Evolutionary conservation across 2,888 invertebrate genomes (phyloP).

Genomic region (Macrophya alboannulata): DNA sequence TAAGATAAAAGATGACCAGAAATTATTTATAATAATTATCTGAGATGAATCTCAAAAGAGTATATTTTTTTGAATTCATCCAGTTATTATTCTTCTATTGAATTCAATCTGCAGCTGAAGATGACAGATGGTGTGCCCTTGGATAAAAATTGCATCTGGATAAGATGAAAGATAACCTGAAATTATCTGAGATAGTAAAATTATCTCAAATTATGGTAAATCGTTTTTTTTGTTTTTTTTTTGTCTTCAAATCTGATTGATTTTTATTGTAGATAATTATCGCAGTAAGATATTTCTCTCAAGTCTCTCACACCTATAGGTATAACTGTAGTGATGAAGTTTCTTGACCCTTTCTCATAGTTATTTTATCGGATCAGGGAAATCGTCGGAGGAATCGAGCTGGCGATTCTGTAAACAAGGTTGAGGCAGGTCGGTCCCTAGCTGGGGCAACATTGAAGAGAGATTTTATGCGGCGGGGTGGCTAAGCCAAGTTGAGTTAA

Average conservation of each 20-base stretch:
- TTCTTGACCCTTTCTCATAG: not conserved
- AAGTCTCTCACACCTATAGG: too few relatives aligned
- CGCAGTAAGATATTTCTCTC: too few relatives aligned
- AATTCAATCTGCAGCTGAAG: not conserved
- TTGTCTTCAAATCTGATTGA: not conserved
- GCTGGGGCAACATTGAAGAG: constrained; percentile 36
- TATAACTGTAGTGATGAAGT: not conserved
- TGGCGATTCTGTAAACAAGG: constrained; percentile 42
- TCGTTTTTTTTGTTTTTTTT: not conserved
- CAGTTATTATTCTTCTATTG: not conserved
- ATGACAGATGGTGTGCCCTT: not conserved
- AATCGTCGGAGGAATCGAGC: not conserved
- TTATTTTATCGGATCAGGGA: not conserved
- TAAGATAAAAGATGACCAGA: not conserved
- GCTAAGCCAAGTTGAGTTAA: constrained; percentile 35
- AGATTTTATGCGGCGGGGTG: constrained; percentile 36
- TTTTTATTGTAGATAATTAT: not conserved
- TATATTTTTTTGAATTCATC: not conserved
- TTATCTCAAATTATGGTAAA: not conserved
- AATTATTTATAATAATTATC: constrained; percentile 1
- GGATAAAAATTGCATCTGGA: not conserved
- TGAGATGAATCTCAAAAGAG: not conserved
- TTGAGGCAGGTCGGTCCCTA: constrained; percentile 30
- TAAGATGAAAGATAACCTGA: not conserved
- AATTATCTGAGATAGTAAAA: not conserved